Percentiles rank a stretch among this genome's conserved stretches.
These are phyloP conservation scores for Argyresthia albistria DNA, from an alignment of 2,888 invertebrate species.

Conservation along the genomic window DNA sequence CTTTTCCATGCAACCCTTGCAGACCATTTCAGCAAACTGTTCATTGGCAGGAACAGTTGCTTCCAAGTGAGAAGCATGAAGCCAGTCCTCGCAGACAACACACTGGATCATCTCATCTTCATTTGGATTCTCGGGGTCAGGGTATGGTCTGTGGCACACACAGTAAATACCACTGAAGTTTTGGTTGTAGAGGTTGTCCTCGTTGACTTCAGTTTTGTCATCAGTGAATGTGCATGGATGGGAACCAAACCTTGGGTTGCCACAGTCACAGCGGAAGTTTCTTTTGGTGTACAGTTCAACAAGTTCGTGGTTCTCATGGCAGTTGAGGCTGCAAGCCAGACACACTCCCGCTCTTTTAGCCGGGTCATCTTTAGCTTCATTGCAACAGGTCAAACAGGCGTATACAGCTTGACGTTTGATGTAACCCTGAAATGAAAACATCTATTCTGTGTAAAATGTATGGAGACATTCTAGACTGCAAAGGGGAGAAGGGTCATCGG, in stretches of 20 bases:
- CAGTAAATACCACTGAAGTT: conserved; percentile 97
- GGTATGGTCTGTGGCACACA: conserved; percentile 92
- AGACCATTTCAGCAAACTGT: conserved; percentile 87
- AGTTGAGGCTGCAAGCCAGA: conserved; percentile 93
- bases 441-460: conserved; percentile 8
- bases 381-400: conserved; percentile 92
- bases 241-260: conserved; percentile 82
- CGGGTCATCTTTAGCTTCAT: conserved; percentile 72
- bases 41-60: conserved; percentile 69
- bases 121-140: conserved; percentile 86
- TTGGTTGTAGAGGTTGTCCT: conserved; percentile 88
- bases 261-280: conserved; percentile 96
- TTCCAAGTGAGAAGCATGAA: conserved; percentile 85
- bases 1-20: conserved; percentile 82
- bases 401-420: conserved; percentile 94
- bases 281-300: conserved; percentile 97
- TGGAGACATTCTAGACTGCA: too few species aligned
- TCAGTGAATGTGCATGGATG: conserved; percentile 78
- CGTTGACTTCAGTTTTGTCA: conserved; percentile 77
- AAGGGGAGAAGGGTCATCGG: too few species aligned
- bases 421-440: conserved; percentile 80
- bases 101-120: conserved; percentile 98
- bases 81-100: conserved; percentile 98
- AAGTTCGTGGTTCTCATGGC: conserved; percentile 96
- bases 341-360: conserved; percentile 87